A percentile compares a stretch with the other conserved stretches of the same genome.
Conservation (phyloP, 2,113 vertebrate genomes). For the Phyllopteryx taeniolatus region DNA sequence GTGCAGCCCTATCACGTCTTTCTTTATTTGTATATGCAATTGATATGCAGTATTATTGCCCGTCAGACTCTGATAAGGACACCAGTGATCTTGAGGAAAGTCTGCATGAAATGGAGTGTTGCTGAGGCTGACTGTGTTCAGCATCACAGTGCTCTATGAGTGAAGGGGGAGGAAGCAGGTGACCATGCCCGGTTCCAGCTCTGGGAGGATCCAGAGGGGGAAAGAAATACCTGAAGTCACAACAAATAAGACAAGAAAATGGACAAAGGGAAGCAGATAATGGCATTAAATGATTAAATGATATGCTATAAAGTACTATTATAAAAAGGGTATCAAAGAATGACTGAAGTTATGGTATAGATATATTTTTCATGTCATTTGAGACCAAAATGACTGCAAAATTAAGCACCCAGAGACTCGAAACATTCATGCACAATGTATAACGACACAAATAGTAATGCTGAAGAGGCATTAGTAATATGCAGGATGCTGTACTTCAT, state of each 20-base stretch:
- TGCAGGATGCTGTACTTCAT: constrained; percentile 80
- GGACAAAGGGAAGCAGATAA: constrained; percentile 7
- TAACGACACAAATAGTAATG: constrained; percentile 43
- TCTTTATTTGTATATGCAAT: not conserved
- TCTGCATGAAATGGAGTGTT: constrained; percentile 70
- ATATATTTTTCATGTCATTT: not conserved
- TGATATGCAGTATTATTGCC: constrained; percentile 20
- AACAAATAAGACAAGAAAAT: constrained; percentile 56
- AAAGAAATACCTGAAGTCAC: constrained; percentile 94
- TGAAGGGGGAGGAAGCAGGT: constrained; percentile 86
- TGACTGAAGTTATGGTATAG: no score
- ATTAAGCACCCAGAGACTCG: not conserved
- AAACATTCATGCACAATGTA: constrained; percentile 2
- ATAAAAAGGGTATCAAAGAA: not conserved
- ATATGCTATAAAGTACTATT: not conserved
- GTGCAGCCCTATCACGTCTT: not conserved
- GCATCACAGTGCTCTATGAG: constrained; percentile 88
- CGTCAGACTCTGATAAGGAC: constrained; percentile 56
- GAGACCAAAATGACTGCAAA: not conserved
- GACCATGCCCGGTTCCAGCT: constrained; percentile 87
- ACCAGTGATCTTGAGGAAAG: constrained; percentile 53
- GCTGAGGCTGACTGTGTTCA: constrained; percentile 81
- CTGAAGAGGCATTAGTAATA: constrained; percentile 77
- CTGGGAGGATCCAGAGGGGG: constrained; percentile 88
- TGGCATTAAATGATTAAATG: constrained; percentile 1